phyloP scores from a whole-genome alignment of 1,140 invertebrate genomes.

The Armadillidium nasatum region DNA sequence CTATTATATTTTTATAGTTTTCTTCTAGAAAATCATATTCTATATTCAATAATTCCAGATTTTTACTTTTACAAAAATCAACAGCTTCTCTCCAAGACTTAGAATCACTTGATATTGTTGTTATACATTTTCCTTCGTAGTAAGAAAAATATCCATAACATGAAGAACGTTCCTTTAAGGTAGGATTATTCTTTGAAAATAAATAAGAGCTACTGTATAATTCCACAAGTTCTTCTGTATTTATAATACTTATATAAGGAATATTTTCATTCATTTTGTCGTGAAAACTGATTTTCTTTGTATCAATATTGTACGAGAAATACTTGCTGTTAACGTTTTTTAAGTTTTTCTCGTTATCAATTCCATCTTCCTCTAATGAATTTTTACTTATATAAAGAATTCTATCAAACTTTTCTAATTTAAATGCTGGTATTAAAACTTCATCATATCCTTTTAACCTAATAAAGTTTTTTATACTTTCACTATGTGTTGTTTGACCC shows the following conservation, averaged over 20 bases:
- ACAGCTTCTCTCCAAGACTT: neutral
- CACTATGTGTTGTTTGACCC: neutral
- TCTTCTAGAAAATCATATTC: neutral
- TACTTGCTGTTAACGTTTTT: neutral
- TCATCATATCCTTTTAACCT: neutral
- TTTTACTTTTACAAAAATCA: neutral
- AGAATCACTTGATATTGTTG: neutral
- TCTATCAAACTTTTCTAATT: neutral
- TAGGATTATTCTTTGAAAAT: neutral
- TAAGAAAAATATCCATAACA: neutral
- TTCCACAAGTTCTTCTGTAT: neutral
- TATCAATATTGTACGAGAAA: neutral
- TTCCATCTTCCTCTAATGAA: neutral
- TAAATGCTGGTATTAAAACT: neutral
- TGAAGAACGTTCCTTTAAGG: neutral
- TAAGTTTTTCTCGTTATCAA: neutral
- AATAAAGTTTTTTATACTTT: neutral
- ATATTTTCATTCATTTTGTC: neutral
- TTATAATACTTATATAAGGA: neutral
- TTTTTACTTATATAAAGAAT: neutral
- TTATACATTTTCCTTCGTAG: neutral
- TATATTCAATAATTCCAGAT: neutral
- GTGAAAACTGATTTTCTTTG: neutral
- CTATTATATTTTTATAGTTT: neutral
- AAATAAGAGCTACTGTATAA: too few relatives aligned